phyloP scores from a whole-genome alignment of 2,797 vertebrate species.

The Perdix hodgsoniae region DNA sequence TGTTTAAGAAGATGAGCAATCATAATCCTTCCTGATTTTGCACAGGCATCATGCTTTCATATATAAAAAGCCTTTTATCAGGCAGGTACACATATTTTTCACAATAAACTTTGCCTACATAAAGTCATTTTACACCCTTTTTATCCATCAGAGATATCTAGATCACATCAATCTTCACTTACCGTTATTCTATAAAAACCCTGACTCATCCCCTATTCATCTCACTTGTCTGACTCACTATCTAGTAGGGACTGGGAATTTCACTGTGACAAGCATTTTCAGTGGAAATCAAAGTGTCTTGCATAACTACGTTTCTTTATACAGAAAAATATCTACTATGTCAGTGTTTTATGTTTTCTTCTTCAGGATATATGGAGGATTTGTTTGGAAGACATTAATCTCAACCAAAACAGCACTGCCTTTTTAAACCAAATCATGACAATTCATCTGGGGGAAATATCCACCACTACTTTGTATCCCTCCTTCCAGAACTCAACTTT shows the following conservation, averaged over 20 bases:
- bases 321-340: neutral
- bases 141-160: neutral
- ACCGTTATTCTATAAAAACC: neutral
- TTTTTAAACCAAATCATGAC: neutral
- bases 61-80: neutral
- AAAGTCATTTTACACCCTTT: neutral
- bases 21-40: neutral
- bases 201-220: conserved; percentile 16
- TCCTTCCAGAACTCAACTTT: neutral
- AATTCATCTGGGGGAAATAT: neutral
- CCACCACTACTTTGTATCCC: neutral
- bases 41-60: neutral
- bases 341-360: neutral
- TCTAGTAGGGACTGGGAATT: neutral
- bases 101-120: neutral
- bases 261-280: neutral
- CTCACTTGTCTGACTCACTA: conserved; percentile 29
- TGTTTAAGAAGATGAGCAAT: neutral
- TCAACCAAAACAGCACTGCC: neutral
- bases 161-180: conserved; percentile 8
- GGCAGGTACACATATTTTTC: neutral
- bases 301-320: neutral
- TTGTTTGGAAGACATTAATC: neutral
- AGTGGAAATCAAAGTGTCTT: neutral
- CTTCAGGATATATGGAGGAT: neutral